A percentile compares a stretch with the other conserved stretches of the same genome.
Evolutionary conservation across 2,888 invertebrate species (phyloP).

Genomic region (Neria commutata): DNA sequence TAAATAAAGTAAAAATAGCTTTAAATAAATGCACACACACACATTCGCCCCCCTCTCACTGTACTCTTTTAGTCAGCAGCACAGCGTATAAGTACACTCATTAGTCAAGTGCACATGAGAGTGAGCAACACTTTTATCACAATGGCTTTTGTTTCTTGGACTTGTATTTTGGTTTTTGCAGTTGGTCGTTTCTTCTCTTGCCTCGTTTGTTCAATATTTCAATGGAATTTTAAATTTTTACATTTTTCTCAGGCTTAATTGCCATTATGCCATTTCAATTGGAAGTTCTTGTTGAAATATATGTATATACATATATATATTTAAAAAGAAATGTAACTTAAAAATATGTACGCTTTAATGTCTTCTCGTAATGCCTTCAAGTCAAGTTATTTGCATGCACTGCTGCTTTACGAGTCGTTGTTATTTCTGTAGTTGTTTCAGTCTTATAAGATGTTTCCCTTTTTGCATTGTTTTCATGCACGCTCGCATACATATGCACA

Average conservation of each 20-base stretch:
- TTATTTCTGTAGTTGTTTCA: not conserved
- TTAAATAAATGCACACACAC: no score
- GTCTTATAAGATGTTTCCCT: not conserved
- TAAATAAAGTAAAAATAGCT: no score
- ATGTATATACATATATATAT: conserved; percentile 19
- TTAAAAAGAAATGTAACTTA: no score
- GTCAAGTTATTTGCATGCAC: not conserved
- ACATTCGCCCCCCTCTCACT: no score
- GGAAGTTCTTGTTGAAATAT: conserved; percentile 27
- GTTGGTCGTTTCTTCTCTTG: conserved; percentile 22
- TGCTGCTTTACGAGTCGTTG: not conserved
- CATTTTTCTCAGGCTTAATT: no score
- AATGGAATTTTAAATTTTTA: no score
- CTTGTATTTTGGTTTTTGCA: conserved; percentile 20
- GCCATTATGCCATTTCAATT: no score
- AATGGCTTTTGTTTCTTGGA: conserved; percentile 17
- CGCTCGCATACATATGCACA: no score
- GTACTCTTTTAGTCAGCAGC: no score
- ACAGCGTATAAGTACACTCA: not conserved
- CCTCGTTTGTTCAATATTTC: no score
- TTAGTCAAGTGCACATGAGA: not conserved
- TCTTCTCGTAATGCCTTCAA: not conserved
- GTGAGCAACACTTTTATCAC: conserved; percentile 27
- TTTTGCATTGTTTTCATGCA: not conserved
- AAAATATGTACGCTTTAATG: no score